Evolutionary conservation across 2,888 invertebrate genomes (phyloP).

Genomic region (Acanthosepion lycidas): DNA sequence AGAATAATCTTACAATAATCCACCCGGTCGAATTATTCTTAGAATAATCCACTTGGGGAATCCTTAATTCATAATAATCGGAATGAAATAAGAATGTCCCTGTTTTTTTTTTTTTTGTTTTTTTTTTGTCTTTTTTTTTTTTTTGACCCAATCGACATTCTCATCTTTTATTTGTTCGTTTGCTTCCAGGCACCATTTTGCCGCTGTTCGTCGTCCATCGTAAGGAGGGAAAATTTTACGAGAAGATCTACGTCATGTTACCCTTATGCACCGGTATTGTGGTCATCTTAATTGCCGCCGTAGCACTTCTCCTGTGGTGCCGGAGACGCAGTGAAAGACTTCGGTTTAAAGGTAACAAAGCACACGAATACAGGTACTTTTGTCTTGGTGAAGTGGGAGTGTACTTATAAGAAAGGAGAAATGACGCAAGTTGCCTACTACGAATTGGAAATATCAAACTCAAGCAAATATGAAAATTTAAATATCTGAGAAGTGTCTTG

Average conservation of each 20-base stretch:
- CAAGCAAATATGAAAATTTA: too few species aligned
- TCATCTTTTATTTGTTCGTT: not conserved
- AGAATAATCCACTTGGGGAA: too few species aligned
- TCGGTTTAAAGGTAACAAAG: constrained; percentile 65
- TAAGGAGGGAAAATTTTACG: constrained; percentile 65
- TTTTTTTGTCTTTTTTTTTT: not conserved
- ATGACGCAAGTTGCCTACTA: too few species aligned
- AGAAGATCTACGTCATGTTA: constrained; percentile 85
- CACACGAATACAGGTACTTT: too few species aligned
- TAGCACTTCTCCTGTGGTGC: constrained; percentile 79
- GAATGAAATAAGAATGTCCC: not conserved
- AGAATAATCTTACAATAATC: too few species aligned
- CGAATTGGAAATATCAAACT: too few species aligned
- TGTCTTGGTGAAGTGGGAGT: too few species aligned
- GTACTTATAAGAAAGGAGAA: too few species aligned
- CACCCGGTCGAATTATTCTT: too few species aligned
- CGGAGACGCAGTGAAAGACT: constrained; percentile 66
- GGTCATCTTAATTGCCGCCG: constrained; percentile 90
- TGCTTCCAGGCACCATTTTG: constrained; percentile 65
- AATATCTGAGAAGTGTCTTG: too few species aligned
- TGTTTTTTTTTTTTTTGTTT: not conserved
- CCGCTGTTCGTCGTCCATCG: constrained; percentile 66
- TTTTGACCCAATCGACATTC: too few species aligned
- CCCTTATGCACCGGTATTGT: constrained; percentile 92
- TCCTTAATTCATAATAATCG: too few species aligned